Evolutionary conservation across 2,888 invertebrate species (phyloP), one percentile per base, ranked within the genome.

Genomic region (Phasia obesa): DNA sequence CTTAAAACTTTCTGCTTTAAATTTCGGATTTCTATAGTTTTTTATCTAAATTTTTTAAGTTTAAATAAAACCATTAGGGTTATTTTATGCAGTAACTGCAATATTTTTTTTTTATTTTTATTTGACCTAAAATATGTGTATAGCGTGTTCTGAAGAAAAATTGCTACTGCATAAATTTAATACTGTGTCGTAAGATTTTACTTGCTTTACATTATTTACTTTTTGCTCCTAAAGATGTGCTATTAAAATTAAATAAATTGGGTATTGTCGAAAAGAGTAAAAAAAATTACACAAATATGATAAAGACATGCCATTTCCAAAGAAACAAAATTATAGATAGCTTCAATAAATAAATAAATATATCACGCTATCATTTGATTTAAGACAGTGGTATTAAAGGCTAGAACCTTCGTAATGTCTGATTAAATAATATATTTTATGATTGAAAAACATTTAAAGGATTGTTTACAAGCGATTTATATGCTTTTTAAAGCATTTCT

Each of bases 1-100:
- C n/a, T n/a, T n/a, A n/a, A 11, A 35, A 2, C 35, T 35, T 35
- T 11, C 11, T 35, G 11, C 11, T 35, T 35, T 11, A 38, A 3
- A 15, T 38, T 38, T 3, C 6, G 6, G 6, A 27, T 27, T 6
- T 5, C 19, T 59, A 23, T 11, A 47, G 0, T 6, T 27, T n/a
- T 27, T 62, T 27, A 7, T 0, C 19, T 35, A 6, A 38, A 38
- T 15, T 27, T 27, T 38, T 67, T 57, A 1, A 25, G 57, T 59
- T 67, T 21, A 67, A 76, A 49, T 51, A n/a, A 57, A 59, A 60
- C n/a, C 38, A 27, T 59, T 38, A 76, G 67, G 67, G n/a, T 21
- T 67, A 7, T 2, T 49, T 17, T 17, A 25, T 59, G 7, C 35
- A 59, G 19, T 51, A 2, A 60, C 49, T 67, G 59, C 49, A 59